Conservation (phyloP, 2,113 vertebrate genomes). For the Charadrius vociferus region DNA sequence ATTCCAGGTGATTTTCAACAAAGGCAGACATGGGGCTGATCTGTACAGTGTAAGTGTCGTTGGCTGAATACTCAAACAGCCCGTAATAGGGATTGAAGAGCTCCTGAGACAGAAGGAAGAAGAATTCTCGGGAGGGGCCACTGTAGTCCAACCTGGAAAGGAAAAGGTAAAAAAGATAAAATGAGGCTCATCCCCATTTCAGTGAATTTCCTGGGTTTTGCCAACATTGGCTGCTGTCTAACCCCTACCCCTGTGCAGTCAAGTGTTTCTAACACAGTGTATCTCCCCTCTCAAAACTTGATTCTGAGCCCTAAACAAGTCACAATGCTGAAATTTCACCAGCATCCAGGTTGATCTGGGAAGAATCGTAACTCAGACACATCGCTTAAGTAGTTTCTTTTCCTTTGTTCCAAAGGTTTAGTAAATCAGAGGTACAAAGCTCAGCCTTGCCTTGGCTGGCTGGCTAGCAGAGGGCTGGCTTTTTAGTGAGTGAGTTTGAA, state of each 20-base stretch:
- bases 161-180: conserved; percentile 18
- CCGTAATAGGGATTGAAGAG: conserved; percentile 98
- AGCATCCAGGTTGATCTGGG: neutral
- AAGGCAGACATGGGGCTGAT: conserved; percentile 99
- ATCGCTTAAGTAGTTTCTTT: neutral
- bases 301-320: neutral
- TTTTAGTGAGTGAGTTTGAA: neutral
- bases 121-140: conserved; percentile 96
- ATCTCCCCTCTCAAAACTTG: neutral
- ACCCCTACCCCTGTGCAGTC: neutral
- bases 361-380: neutral
- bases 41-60: conserved; percentile 97
- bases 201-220: neutral
- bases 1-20: conserved; percentile 97
- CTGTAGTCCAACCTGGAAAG: conserved; percentile 92
- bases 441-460: neutral
- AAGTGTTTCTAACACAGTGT: neutral
- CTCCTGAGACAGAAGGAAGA: conserved; percentile 98
- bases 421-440: fast-evolving
- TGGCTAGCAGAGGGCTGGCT: neutral
- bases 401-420: neutral
- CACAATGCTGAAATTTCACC: neutral
- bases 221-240: neutral
- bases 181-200: neutral
- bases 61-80: conserved; percentile 98